Evolutionary conservation across 92 coral and sea anemone species (phyloP).

Genomic region (Umimayanthus chanpuru): DNA sequence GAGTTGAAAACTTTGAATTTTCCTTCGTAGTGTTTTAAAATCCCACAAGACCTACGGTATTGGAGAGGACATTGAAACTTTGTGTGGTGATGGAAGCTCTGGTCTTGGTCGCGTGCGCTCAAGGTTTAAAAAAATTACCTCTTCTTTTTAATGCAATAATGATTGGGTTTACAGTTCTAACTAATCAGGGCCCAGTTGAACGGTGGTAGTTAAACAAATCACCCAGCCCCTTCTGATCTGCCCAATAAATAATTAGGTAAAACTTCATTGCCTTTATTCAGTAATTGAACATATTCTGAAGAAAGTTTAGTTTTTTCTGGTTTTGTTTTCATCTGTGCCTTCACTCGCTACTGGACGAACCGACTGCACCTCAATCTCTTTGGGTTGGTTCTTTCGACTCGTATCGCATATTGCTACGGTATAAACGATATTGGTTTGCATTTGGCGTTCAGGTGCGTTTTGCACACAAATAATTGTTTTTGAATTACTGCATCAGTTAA

Average conservation of each 20-base stretch:
- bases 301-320: conserved; percentile 6
- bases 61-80: no score
- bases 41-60: conserved; percentile 3
- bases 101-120: neutral
- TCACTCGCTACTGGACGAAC: conserved; percentile 20
- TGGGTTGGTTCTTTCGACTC: conserved; percentile 17
- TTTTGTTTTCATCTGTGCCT: conserved; percentile 13
- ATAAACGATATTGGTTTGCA: conserved; percentile 21
- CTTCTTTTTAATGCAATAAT: neutral
- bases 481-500: neutral
- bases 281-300: conserved; percentile 25
- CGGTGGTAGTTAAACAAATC: neutral
- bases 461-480: no score
- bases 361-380: conserved; percentile 14
- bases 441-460: neutral
- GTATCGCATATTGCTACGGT: conserved; percentile 21
- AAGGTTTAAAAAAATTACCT: conserved; percentile 13
- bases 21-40: neutral
- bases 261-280: neutral
- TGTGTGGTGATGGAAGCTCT: conserved; percentile 5
- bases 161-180: neutral
- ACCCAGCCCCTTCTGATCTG: neutral
- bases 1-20: no score
- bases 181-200: conserved; percentile 16
- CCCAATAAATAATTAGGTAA: neutral